phyloP scores from a whole-genome alignment of 2,888 invertebrate genomes.

The Cataglyphis altisquamis region DNA sequence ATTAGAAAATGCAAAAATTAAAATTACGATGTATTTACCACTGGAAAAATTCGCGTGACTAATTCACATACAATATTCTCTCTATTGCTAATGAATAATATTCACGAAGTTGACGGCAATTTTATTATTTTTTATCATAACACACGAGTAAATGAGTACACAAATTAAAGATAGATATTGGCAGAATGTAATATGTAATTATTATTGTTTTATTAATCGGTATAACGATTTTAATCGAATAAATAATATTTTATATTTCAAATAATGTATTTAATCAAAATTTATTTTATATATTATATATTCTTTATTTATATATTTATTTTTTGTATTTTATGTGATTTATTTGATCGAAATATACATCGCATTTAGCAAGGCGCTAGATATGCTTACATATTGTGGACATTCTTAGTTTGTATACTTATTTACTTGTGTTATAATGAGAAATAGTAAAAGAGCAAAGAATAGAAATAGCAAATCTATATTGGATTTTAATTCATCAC shows the following conservation, averaged over 20 bases:
- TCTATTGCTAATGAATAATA: neutral
- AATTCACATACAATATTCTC: neutral
- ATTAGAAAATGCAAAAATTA: neutral
- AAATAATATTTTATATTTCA: neutral
- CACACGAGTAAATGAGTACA: neutral
- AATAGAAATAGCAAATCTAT: neutral
- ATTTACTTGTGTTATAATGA: neutral
- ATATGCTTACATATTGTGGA: neutral
- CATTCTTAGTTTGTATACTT: neutral
- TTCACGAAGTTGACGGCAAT: neutral
- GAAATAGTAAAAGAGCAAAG: neutral
- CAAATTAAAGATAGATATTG: neutral
- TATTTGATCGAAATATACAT: too few species aligned
- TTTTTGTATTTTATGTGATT: too few species aligned
- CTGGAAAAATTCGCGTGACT: neutral
- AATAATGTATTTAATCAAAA: neutral
- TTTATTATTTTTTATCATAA: neutral
- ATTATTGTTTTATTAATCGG: neutral
- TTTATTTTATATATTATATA: neutral
- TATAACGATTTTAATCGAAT: neutral
- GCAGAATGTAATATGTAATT: too few species aligned
- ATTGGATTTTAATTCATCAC: neutral
- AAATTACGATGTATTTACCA: neutral
- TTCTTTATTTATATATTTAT: too few species aligned
- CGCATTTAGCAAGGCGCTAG: neutral